These are phyloP conservation scores for Actenoides hombroni DNA, from an alignment of 2,113 vertebrate species.

Conservation along the genomic window DNA sequence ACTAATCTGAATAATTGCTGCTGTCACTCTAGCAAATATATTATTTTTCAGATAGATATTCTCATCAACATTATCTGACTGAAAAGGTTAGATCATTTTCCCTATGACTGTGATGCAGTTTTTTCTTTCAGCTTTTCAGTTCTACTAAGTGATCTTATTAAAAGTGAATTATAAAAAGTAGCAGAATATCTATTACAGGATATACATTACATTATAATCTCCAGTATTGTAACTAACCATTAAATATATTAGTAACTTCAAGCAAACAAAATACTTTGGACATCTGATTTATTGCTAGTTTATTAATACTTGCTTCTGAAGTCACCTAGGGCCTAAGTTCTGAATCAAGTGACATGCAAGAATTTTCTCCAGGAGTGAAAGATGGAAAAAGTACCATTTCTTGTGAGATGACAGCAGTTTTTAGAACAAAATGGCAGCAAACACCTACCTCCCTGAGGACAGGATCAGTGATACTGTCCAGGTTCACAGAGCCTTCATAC, in stretches of 20 bases:
- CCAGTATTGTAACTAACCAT: not conserved
- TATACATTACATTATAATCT: not conserved
- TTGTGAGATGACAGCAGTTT: conserved; percentile 2
- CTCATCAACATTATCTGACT: not conserved
- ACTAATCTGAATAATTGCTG: not conserved
- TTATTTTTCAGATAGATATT: not conserved
- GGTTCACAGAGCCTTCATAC: conserved; percentile 92
- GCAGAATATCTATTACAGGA: not conserved
- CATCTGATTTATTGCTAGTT: not conserved
- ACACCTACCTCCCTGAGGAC: conserved; percentile 89
- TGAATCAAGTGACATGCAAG: not conserved
- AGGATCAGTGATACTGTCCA: conserved; percentile 91
- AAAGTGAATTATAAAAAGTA: not conserved
- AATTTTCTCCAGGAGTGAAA: not conserved
- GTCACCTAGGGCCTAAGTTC: not conserved
- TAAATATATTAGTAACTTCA: not conserved
- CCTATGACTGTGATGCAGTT: not conserved
- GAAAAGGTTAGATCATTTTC: not conserved
- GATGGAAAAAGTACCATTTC: not conserved
- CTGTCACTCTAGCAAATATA: not conserved
- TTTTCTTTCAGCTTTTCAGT: not conserved
- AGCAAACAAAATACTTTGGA: not conserved
- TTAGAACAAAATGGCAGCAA: not conserved
- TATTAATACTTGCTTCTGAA: not conserved
- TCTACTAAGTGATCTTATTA: not conserved